A percentile compares a stretch with the other conserved stretches of the same genome.
Evolutionary conservation across 1,140 invertebrate genomes (phyloP).

Genomic region (Papilio helenus): DNA sequence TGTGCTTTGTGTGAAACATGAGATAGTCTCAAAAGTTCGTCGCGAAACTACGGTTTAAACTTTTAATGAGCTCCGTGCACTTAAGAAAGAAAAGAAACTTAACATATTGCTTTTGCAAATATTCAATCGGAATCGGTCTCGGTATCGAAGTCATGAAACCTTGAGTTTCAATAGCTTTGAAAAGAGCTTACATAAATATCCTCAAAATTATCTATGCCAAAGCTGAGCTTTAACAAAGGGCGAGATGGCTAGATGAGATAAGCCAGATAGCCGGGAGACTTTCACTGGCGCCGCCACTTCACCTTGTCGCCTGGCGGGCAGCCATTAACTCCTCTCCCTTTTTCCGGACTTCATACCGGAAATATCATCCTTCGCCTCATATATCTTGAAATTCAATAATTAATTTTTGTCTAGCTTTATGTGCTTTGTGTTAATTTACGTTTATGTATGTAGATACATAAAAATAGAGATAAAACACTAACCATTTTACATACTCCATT

Average conservation of each 20-base stretch:
- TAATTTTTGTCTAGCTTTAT: neutral
- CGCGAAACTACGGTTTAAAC: neutral
- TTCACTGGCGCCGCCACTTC: constrained; percentile 74
- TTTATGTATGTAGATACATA: too few relatives aligned
- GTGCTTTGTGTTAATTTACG: too few relatives aligned
- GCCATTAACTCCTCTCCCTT: constrained; percentile 54
- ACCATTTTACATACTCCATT: too few relatives aligned
- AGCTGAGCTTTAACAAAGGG: constrained; percentile 41
- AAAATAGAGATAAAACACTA: too few relatives aligned
- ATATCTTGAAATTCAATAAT: neutral
- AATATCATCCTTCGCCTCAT: neutral
- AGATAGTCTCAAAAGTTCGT: neutral
- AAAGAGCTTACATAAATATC: neutral
- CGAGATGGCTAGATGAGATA: neutral
- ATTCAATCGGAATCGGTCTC: neutral
- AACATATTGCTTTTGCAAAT: neutral
- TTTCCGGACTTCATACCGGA: constrained; percentile 11
- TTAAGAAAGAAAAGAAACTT: neutral
- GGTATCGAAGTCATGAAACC: neutral
- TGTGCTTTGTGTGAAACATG: constrained; percentile 6
- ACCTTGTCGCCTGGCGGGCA: constrained; percentile 68
- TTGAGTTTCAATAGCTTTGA: neutral
- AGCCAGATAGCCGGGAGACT: constrained; percentile 50
- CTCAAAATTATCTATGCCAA: constrained; percentile 2
- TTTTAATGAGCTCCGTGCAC: neutral